Base-by-base conservation (phyloP, 30 jellyfish, hydroid and myxozoan genomes). In the Cassiopea andromeda region DNA sequence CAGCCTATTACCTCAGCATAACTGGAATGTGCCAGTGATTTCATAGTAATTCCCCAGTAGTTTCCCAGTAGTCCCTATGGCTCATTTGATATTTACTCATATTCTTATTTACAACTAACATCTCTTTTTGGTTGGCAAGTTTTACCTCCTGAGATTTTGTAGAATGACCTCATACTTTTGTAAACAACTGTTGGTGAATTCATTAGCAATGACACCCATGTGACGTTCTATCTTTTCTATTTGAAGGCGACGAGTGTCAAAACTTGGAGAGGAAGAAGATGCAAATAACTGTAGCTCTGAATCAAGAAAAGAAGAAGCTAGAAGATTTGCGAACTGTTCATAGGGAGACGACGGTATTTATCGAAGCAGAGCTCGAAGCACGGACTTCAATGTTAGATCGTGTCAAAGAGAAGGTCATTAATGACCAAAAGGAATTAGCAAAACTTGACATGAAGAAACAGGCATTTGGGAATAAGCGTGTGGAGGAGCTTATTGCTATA, bases 341-440 rank as follows among this genome's bases (percentile, higher is more conserved):
- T 69, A 93, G 75, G 27, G 98, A 94, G 48, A 94, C 98, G 69
- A 90, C 93, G 5, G 98, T 83, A 12, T 94, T 84, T 78, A 90
- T 94, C 60, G 98, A 94, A 82, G 98, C 98, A 2, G 98, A 94
- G 66, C 89, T 94, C 57, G 91, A 94, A 72, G 98, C 97, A 9
- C 75, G 98, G 45, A 66, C 85, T 15, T 95, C 57, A 67, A 89
- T 94, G 90, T 81, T 94, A 70, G 92, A 94, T 49, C 96, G 87
- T 44, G 92, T 90, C 27, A 91, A 91, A 69, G 99, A 95, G 44
- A 95, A 95, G 67, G 99, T 95, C 7, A 76, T 91, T 77, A 83
- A 91, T 47, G 99, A 95, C 73, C 91, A 95, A 74, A 84, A 82
- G 38, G 99, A 91, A 74, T 93, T 95, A 1, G 98, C 99, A 1